phyloP scores from a whole-genome alignment of 2,113 vertebrate genomes.

The Cyprinodon tularosa region DNA sequence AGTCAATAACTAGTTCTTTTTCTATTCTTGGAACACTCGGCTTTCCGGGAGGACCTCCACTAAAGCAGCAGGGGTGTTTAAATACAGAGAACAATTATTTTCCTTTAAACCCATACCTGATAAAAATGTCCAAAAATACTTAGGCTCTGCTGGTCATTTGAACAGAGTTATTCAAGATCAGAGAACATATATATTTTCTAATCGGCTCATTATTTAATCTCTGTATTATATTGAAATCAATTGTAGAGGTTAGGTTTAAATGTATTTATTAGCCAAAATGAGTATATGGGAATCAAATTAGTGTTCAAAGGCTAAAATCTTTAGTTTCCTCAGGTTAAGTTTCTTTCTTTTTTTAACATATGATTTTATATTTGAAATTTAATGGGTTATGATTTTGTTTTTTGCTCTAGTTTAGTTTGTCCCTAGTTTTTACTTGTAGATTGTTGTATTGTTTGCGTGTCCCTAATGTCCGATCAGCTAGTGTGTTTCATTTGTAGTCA shows the following conservation, averaged over 20 bases:
- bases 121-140: not conserved
- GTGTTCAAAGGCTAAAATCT: not conserved
- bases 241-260: not conserved
- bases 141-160: not conserved
- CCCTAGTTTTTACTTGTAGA: too few relatives aligned
- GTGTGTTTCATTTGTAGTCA: too few relatives aligned
- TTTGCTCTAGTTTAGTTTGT: too few relatives aligned
- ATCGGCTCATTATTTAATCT: not conserved
- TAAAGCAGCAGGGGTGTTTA: constrained; percentile 48
- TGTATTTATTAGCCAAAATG: not conserved
- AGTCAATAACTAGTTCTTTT: constrained; percentile 75
- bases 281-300: too few relatives aligned
- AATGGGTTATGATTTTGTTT: too few relatives aligned
- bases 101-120: not conserved
- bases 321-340: too few relatives aligned
- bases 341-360: too few relatives aligned
- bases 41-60: constrained; percentile 55
- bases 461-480: too few relatives aligned
- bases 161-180: not conserved
- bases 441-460: too few relatives aligned
- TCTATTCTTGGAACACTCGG: constrained; percentile 65
- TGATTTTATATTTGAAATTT: too few relatives aligned
- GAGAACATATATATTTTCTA: not conserved
- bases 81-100: constrained; percentile 36
- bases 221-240: not conserved